Evolutionary conservation across 2,888 invertebrate genomes (phyloP), one percentile per base, ranked within the genome.

Genomic region (Pristionchus fissidentatus): DNA sequence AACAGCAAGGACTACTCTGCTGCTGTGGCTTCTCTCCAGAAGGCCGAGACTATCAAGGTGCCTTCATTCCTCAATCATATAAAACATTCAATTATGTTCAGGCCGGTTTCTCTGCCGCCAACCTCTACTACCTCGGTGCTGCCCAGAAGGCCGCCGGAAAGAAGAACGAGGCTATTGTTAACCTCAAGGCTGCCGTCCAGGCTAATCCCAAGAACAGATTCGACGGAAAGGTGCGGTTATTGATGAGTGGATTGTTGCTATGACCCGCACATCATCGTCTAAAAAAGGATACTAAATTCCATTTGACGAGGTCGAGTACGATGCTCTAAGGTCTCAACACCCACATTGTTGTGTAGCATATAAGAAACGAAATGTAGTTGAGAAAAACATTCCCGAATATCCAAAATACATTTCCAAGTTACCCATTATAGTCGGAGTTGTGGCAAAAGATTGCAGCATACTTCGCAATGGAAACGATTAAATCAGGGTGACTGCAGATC

Each of bases 11-110:
- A 89, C 73, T 88, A 88, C 85, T 84, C 86, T 52, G 86, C 85
- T n/a, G 90, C 90, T 26, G 60, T 89, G 70, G 85, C 84, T 22
- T 73, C 75, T 70, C 88, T 90, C 83, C 84, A 88, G 78, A 88
- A 87, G 83, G 90, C 90, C n/a, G 90, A 90, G 57, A 83, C 83
- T 22, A 85, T 90, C 84, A 90, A 89, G 84, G 89, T 86, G 29
- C 10, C 32, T 3, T 77, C n/a, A 77, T 52, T 22, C 19, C 32
- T 1, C 32, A 52, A 15, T 13, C 13, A 29, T 41, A n/a, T 8
- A 43, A 29, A 5, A 38, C 19, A 75, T 26, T 0, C 46, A 7
- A 15, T 29, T 26, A 35, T 66, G n/a, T 85, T 77, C 79, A 89
- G 89, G 73, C 86, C 35, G 84, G 84, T 5, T 89, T 89, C 87